A percentile compares a stretch with the other conserved stretches of the same genome.
Conservation (phyloP, 2,113 vertebrate genomes). For the Turdus rufiventris region DNA sequence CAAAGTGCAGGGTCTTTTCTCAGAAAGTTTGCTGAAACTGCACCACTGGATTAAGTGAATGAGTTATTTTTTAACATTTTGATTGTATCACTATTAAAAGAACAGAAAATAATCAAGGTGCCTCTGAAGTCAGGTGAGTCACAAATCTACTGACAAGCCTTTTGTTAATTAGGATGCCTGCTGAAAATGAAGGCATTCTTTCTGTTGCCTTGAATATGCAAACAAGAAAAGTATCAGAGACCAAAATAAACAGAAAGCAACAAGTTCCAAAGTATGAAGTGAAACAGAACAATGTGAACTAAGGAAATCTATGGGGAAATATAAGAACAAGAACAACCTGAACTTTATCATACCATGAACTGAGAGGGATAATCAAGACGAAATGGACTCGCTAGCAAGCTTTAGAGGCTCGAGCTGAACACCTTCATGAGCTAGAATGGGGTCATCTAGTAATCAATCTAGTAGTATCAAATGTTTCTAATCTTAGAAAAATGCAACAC, state of each 20-base stretch:
- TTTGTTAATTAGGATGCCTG: not conserved
- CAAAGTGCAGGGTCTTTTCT: not conserved
- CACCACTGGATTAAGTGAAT: not conserved
- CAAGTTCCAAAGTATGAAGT: not conserved
- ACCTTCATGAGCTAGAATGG: not conserved
- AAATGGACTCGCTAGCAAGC: not conserved
- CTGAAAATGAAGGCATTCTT: not conserved
- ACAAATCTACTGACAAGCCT: not conserved
- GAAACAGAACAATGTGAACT: not conserved
- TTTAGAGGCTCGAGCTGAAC: not conserved
- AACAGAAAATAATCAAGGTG: not conserved
- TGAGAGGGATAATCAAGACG: not conserved
- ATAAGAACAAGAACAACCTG: not conserved
- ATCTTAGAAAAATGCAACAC: not conserved
- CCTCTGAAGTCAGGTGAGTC: not conserved
- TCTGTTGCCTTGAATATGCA: not conserved
- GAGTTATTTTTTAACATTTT: not conserved
- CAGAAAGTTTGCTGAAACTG: not conserved
- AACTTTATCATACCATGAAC: not conserved
- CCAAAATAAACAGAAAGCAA: conserved; percentile 19
- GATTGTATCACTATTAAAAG: not conserved
- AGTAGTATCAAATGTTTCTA: not conserved
- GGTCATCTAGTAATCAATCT: not conserved
- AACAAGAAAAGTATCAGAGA: not conserved
- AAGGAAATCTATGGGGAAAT: not conserved